Conservation (phyloP, 2,888 invertebrate species). For the Agrilus biguttatus region DNA sequence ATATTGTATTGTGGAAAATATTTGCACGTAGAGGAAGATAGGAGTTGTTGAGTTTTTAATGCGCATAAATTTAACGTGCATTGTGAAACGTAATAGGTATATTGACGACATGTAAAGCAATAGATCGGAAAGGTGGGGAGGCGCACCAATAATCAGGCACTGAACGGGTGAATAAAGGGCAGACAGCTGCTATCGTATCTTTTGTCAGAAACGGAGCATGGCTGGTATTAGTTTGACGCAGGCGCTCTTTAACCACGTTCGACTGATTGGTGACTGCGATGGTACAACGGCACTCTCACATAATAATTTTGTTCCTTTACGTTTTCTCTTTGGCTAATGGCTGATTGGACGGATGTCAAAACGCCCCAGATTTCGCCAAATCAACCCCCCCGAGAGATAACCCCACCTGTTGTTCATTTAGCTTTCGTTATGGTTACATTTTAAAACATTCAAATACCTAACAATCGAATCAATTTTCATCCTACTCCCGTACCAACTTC, state of each 20-base stretch:
- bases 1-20: too few relatives aligned
- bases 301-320: constrained; percentile 10
- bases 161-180: constrained; percentile 5
- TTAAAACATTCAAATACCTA: too few relatives aligned
- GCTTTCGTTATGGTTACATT: too few relatives aligned
- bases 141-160: constrained; percentile 7
- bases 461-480: too few relatives aligned
- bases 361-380: constrained; percentile 15
- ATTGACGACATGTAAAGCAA: not conserved
- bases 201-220: constrained; percentile 10
- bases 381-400: constrained; percentile 12
- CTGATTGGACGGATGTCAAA: constrained; percentile 15
- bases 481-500: too few relatives aligned
- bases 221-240: constrained; percentile 7
- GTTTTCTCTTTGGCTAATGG: constrained; percentile 13
- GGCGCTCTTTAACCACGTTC: constrained; percentile 7
- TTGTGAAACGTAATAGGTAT: not conserved
- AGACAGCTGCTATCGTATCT: constrained; percentile 8
- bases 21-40: too few relatives aligned
- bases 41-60: too few relatives aligned
- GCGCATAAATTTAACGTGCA: too few relatives aligned
- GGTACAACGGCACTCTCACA: constrained; percentile 6
- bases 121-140: constrained; percentile 1
- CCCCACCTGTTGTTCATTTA: not conserved
- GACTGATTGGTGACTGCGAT: constrained; percentile 10